Base-by-base conservation (phyloP, 2,888 invertebrate species). In the Macrosiphum euphorbiae region DNA sequence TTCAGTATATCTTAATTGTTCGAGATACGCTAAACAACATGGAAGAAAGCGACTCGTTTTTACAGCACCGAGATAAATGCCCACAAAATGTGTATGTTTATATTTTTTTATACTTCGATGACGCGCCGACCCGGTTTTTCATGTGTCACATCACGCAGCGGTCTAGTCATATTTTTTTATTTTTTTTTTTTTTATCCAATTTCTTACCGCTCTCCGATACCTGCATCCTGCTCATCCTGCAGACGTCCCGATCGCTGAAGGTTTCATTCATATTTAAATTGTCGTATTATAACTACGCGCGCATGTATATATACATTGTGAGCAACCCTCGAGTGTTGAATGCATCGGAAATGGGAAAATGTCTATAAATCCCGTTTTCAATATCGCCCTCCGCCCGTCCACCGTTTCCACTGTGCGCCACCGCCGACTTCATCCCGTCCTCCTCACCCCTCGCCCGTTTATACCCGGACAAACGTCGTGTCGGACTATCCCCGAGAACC, bases 191-290 rank as follows among this genome's bases (percentile, higher is more conserved):
- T 44, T 44, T 58, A 58, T 58, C 44, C 88, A 44, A 89, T 58
- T 58, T 89, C 44, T 20, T 28, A 24, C 86, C 50, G 5, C 44
- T 16, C 50, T 28, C 50, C 28, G 86, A 47, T 78, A 35, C 20
- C 78, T 7, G 44, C 20, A 78, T 78, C 35, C 78, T 20, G 35
- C 91, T 78, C 78, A 20, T 44, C 28, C 35, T 35, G 26, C 58
- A n/a, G 44, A 44, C 58, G 16, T 55, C 13, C 61, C 52, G 28
- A 91, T 55, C 50, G 35, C 13, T 41, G n/a, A 28, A 35, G 50
- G 47, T 35, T 26, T 84, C 47, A 93, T 94, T 94, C 93, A 94
- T 94, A 94, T 94, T 94, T 86, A 90, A 94, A 94, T 94, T 90
- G 90, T 86, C 58, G 61, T 41, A 89, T 84, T 86, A 94, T 41